Percentiles rank a stretch among this genome's conserved stretches.
These are phyloP conservation scores for Lamellibrachia columna DNA, from an alignment of 2,888 invertebrate species.

Conservation along the genomic window DNA sequence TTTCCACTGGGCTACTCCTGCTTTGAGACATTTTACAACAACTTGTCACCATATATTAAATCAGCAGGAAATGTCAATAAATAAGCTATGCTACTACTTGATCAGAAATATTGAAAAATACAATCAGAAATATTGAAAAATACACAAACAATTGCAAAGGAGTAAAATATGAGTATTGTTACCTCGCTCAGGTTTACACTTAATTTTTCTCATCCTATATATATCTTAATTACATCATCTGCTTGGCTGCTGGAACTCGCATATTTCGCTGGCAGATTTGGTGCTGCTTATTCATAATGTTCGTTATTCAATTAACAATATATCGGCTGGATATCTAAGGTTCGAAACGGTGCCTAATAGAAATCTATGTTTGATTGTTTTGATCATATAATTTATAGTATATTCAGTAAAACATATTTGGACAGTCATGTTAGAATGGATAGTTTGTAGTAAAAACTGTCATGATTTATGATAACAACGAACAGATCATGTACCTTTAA, in stretches of 20 bases:
- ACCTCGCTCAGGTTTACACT: neutral
- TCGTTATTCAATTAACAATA: neutral
- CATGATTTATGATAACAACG: too few relatives aligned
- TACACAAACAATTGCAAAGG: neutral
- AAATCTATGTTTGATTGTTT: neutral
- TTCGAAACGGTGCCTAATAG: neutral
- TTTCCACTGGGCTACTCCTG: neutral
- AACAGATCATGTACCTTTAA: neutral
- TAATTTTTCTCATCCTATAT: neutral
- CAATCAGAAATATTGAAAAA: neutral
- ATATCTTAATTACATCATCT: neutral
- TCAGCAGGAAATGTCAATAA: neutral
- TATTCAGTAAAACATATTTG: too few relatives aligned
- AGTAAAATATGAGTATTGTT: neutral
- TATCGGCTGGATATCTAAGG: neutral
- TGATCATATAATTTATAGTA: too few relatives aligned
- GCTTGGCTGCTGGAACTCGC: neutral
- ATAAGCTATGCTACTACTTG: neutral
- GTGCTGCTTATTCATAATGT: neutral
- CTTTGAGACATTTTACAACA: neutral
- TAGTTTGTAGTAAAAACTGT: too few relatives aligned
- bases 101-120: neutral
- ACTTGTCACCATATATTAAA: neutral
- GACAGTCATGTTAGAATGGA: too few relatives aligned
- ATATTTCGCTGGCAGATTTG: neutral